These are phyloP conservation scores for Probaryconus sp. DNA, from an alignment of 1,140 invertebrate species.

Conservation along the genomic window DNA sequence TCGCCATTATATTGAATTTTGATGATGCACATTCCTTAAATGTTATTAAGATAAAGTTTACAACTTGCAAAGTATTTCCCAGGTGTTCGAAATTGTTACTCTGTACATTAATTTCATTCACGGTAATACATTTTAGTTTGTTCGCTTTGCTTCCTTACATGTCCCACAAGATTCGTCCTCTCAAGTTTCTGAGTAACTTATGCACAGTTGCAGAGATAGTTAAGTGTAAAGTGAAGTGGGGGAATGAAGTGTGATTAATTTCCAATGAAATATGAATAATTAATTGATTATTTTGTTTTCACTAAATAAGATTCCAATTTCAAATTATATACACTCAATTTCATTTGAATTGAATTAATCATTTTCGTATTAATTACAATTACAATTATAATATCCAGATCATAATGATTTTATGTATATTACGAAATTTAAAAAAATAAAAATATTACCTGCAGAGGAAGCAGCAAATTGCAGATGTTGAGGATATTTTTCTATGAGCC, in stretches of 20 bases:
- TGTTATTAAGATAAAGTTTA: too few relatives aligned
- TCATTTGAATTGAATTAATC: too few relatives aligned
- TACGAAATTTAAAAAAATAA: too few relatives aligned
- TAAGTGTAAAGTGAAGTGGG: background rate
- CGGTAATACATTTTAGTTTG: background rate
- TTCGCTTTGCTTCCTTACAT: background rate
- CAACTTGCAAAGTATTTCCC: too few relatives aligned
- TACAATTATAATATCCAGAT: background rate
- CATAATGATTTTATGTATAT: too few relatives aligned
- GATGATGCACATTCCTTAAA: too few relatives aligned
- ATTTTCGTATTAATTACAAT: too few relatives aligned
- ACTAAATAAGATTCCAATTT: too few relatives aligned
- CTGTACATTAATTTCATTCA: background rate
- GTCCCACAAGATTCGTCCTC: background rate
- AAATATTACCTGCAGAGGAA: conserved; percentile 83
- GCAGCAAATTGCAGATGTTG: conserved; percentile 87
- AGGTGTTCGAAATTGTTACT: background rate
- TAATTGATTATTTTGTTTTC: background rate
- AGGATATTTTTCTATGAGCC: conserved; percentile 89
- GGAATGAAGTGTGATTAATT: too few relatives aligned
- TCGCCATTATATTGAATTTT: too few relatives aligned
- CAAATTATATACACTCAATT: too few relatives aligned
- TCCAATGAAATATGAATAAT: background rate
- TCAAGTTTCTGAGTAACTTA: background rate
- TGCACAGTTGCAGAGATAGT: background rate